Base-by-base conservation (phyloP, 2,888 invertebrate genomes). In the Galeruca laticollis region DNA sequence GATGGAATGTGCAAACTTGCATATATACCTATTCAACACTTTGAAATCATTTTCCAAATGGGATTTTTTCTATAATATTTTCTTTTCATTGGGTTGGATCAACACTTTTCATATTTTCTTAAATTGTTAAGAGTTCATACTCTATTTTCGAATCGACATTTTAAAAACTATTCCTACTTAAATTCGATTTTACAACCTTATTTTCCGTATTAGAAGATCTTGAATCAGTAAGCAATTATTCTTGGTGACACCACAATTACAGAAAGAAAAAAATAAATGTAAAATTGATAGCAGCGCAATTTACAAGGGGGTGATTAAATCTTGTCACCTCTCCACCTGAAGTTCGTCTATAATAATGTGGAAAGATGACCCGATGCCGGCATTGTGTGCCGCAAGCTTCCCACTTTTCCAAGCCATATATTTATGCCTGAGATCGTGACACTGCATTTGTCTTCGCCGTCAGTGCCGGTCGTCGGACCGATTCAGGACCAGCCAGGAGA, bases 401-500 rank as follows among this genome's bases (percentile, higher is more conserved):
- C 79, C 78, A 79, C 77, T 78, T 26, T 26, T 79, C 79, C 77
- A 76, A 77, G 77, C 77, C 75, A 82, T 82, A 84, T 84, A 83
- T 84, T 83, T 83, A 83, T 83, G 82, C 80, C 79, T 79, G 76
- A 80, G 82, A 82, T 82, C 83, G 80, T 81, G 82, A 82, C 82
- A 82, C 80, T 81, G 79, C 82, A 82, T 84, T 83, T 82, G 80
- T 84, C 83, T 83, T 80, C 71, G 75, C 70, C 74, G 78, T 76
- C 76, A 76, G 76, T 73, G 77, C 76, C 76, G 77, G 76, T 75
- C 77, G 51, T 37, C 37, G 62, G 52, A 51, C 35, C 62, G 75
- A 79, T 78, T 76, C 74, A 75, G 76, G 76, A 73, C 75, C 73
- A 76, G 69, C 72, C 74, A 78, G 78, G 73, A 35, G 75, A 35